phyloP scores from a whole-genome alignment of 2,797 vertebrate genomes.

The Leptatherina wallacei region DNA sequence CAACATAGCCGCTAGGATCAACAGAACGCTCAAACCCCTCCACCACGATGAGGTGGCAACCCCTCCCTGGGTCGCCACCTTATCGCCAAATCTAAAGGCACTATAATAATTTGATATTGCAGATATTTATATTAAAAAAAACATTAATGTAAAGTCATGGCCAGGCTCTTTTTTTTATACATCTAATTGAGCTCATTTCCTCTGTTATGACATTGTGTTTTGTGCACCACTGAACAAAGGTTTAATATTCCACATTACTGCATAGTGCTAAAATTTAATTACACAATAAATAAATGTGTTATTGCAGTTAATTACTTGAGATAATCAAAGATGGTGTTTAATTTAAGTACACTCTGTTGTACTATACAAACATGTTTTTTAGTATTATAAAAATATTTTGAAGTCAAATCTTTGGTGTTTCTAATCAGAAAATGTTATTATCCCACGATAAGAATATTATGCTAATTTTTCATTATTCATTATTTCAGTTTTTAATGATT shows the following conservation, averaged over 20 bases:
- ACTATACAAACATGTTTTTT: neutral
- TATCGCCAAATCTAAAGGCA: too few relatives aligned
- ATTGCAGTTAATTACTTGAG: neutral
- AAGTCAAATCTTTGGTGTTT: neutral
- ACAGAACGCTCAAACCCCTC: too few relatives aligned
- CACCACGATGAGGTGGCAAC: too few relatives aligned
- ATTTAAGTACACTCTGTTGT: neutral
- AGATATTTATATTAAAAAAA: neutral
- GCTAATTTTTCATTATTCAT: neutral
- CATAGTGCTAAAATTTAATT: neutral
- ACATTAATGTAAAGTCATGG: neutral
- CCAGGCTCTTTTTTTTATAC: too few relatives aligned
- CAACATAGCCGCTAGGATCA: too few relatives aligned
- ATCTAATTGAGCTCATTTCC: neutral
- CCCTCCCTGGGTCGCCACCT: too few relatives aligned
- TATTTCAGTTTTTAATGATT: neutral
- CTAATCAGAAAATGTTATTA: slow-evolving; percentile 2
- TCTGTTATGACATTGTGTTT: neutral
- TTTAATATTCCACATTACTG: neutral
- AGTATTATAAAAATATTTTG: neutral
- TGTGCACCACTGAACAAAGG: neutral
- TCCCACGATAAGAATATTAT: neutral
- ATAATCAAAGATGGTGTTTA: neutral
- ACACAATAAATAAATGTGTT: neutral
- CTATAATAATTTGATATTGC: neutral